Evolutionary conservation across 1,140 invertebrate species (phyloP).

Genomic region (Microplitis demolitor): DNA sequence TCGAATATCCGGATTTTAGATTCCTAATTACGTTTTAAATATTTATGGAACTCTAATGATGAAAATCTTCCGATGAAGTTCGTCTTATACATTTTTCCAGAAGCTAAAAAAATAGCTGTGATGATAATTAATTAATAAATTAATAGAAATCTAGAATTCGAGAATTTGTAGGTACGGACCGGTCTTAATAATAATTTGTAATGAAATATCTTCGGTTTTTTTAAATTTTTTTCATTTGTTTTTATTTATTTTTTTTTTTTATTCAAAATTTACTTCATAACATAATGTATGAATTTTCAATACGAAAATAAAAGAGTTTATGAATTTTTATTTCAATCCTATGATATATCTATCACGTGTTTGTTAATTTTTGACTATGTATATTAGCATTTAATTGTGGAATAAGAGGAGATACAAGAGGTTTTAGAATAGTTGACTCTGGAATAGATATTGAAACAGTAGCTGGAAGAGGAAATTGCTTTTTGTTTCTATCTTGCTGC

Average conservation of each 20-base stretch:
- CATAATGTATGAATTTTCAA: neutral
- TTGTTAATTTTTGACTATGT: conserved; percentile 54
- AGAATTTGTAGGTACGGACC: too few relatives aligned
- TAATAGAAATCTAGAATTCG: too few relatives aligned
- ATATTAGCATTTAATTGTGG: conserved; percentile 56
- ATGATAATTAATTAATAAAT: too few relatives aligned
- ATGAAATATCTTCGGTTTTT: too few relatives aligned
- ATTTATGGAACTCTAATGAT: too few relatives aligned
- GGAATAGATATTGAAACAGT: conserved; percentile 54
- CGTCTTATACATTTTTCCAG: too few relatives aligned
- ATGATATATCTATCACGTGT: conserved; percentile 45
- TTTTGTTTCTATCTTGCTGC: conserved; percentile 56
- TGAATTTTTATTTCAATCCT: conserved; percentile 21
- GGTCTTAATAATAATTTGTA: too few relatives aligned
- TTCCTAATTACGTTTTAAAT: too few relatives aligned
- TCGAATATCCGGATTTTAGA: too few relatives aligned
- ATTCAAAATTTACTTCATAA: neutral
- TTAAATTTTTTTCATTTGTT: too few relatives aligned
- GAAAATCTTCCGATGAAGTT: too few relatives aligned
- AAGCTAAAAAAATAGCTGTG: too few relatives aligned
- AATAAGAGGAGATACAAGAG: conserved; percentile 50
- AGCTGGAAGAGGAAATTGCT: conserved; percentile 49
- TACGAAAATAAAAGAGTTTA: neutral
- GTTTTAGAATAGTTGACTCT: conserved; percentile 49
- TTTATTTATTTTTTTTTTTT: neutral